A percentile compares a stretch with the other conserved stretches of the same genome.
These are phyloP conservation scores for Acanthacorydalis orientalis DNA, from an alignment of 2,888 invertebrate species.

Conservation along the genomic window DNA sequence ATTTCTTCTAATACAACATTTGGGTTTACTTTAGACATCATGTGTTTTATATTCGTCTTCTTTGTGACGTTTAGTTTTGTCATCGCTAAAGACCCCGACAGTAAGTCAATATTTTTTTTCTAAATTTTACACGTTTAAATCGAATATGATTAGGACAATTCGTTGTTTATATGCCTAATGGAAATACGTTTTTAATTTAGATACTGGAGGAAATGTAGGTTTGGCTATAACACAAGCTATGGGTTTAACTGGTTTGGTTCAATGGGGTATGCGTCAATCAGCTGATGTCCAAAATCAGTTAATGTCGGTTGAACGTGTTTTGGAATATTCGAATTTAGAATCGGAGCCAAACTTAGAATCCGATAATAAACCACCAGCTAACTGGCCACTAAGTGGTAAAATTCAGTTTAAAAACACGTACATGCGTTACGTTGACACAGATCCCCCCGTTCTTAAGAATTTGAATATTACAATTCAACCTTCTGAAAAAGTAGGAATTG, in stretches of 20 bases:
- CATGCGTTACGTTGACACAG: slow-evolving; percentile 42
- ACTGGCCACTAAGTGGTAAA: slow-evolving; percentile 46
- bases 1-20: slow-evolving; percentile 42
- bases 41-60: slow-evolving; percentile 42
- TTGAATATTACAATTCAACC: slow-evolving; percentile 43
- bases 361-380: slow-evolving; percentile 31
- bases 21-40: slow-evolving; percentile 45
- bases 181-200: no score
- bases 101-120: slow-evolving; percentile 7
- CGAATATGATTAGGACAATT: background rate
- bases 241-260: slow-evolving; percentile 63
- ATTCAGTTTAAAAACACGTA: slow-evolving; percentile 42
- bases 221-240: slow-evolving; percentile 55
- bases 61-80: slow-evolving; percentile 47
- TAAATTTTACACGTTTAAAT: background rate
- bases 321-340: slow-evolving; percentile 59
- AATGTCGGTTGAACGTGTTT: slow-evolving; percentile 66
- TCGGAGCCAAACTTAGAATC: slow-evolving; percentile 50
- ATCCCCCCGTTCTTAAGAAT: slow-evolving; percentile 50
- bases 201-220: slow-evolving; percentile 46
- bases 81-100: slow-evolving; percentile 32
- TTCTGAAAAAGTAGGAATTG: slow-evolving; percentile 53
- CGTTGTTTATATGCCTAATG: no score
- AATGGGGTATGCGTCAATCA: slow-evolving; percentile 62
- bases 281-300: slow-evolving; percentile 63